Evolutionary conservation across 2,797 vertebrate species (phyloP), one percentile per base, ranked within the genome.

Genomic region (Myoxocephalus aenaeus): DNA sequence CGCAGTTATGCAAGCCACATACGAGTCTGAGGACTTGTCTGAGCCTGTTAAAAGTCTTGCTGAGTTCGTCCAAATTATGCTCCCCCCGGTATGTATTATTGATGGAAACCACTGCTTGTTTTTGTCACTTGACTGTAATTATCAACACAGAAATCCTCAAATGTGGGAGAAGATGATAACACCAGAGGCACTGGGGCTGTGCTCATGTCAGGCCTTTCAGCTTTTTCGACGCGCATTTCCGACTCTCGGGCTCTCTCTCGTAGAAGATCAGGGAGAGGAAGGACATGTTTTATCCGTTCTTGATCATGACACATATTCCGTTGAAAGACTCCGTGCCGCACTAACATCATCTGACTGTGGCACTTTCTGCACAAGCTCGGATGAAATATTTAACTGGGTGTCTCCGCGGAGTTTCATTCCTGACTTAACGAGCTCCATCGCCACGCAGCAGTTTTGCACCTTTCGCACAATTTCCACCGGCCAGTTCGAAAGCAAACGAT

Each of bases 341-440:
- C 38, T 65, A 80, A 46, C 81, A 77, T 82, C 88, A 54, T 87
- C 80, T 62, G 74, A 84, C 77, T 90, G 69, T 74, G 75, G 82
- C 79, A 80, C 68, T 79, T 80, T 58, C 79, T 76, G 75, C 83
- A 74, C 84, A 87, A 86, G 87, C 85, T 78, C 1, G 65, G 79
- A 90, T 93, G 62, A 92, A 93, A 93, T 89, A 92, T 93, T 91
- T 84, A 93, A 78, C 83, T 72, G 66, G 62, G 18, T 65, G 80
- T 84, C 91, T 89, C 86, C 38, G 11, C 81, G 80, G 90, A 79
- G 75, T 72, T 89, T 79, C 73, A 72, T 67, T 77, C 81, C 74
- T 36, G 48, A 59, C 69, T 85, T 90, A 89, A 90, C 79, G 73
- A 89, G 84, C 89, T 78, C 53, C 87, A 81, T 81, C 73, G 34